Conservation (phyloP, 2,113 vertebrate species). For the Coturnix japonica region DNA sequence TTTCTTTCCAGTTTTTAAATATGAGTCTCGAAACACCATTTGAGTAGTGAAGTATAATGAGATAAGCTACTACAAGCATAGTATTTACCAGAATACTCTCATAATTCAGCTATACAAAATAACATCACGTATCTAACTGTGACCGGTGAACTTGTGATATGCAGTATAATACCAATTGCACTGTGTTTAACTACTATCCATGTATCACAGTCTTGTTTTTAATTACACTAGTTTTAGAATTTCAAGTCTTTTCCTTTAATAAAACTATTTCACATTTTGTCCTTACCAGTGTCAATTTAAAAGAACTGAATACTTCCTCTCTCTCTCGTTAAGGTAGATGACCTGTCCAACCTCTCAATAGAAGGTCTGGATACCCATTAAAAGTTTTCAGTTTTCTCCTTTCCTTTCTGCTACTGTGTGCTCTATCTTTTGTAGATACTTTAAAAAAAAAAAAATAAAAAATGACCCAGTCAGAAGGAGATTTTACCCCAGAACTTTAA, state of each 20-base stretch:
- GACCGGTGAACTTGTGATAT: neutral
- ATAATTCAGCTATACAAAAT: constrained; percentile 5
- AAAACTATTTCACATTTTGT: constrained; percentile 66
- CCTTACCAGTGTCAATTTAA: constrained; percentile 63
- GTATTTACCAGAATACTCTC: neutral
- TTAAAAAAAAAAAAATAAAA: no score
- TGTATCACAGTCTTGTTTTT: constrained; percentile 38
- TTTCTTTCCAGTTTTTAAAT: neutral
- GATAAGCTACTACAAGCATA: neutral
- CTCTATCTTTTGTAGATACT: constrained; percentile 56
- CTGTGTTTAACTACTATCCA: neutral
- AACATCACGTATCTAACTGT: neutral
- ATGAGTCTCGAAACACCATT: neutral
- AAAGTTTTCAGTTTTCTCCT: constrained; percentile 63
- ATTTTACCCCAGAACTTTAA: constrained; percentile 47
- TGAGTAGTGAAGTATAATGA: neutral
- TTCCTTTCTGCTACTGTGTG: constrained; percentile 43
- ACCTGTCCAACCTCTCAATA: constrained; percentile 62
- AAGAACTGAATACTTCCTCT: constrained; percentile 66
- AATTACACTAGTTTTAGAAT: constrained; percentile 44
- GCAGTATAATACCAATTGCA: neutral
- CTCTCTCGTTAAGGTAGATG: constrained; percentile 65
- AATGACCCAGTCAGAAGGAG: constrained; percentile 44
- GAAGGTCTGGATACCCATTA: constrained; percentile 69
- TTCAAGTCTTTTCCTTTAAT: constrained; percentile 49